Conservation (phyloP, 2,113 vertebrate species). For the Hydrolagus affinis region DNA sequence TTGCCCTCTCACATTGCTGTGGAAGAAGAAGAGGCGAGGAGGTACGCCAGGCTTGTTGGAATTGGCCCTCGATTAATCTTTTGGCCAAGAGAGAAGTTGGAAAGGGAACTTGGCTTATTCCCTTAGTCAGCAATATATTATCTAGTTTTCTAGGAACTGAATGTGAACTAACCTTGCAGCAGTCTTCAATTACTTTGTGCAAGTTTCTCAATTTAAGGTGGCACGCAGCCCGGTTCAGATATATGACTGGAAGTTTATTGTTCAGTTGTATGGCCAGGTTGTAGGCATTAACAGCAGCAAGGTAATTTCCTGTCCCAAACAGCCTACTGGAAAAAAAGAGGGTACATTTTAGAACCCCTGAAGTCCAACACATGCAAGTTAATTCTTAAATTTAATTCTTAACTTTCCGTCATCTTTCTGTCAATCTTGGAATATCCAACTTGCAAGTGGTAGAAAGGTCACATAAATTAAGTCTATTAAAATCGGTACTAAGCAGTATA, state of each 20-base stretch:
- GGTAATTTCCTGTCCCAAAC: constrained; percentile 71
- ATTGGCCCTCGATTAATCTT: background rate
- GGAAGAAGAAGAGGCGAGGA: background rate
- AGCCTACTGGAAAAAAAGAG: constrained; percentile 62
- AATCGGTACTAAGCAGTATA: background rate
- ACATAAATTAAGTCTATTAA: background rate
- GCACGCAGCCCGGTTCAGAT: constrained; percentile 84
- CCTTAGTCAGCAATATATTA: background rate
- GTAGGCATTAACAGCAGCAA: constrained; percentile 79
- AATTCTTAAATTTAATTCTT: background rate
- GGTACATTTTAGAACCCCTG: background rate
- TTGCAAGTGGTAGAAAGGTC: background rate
- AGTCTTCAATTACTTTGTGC: constrained; percentile 83
- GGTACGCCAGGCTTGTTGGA: background rate
- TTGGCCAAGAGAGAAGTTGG: background rate
- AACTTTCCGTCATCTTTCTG: no score
- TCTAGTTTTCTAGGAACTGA: background rate
- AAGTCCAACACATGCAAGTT: background rate
- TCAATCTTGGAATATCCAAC: background rate
- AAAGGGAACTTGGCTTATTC: background rate
- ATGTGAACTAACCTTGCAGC: constrained; percentile 64
- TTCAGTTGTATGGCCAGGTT: constrained; percentile 75
- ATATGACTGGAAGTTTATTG: constrained; percentile 63
- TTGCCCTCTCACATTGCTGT: background rate
- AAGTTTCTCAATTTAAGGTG: constrained; percentile 84